A percentile compares a stretch with the other conserved stretches of the same genome.
phyloP scores from a whole-genome alignment of 2,113 vertebrate species.

The Sus scrofa region DNA sequence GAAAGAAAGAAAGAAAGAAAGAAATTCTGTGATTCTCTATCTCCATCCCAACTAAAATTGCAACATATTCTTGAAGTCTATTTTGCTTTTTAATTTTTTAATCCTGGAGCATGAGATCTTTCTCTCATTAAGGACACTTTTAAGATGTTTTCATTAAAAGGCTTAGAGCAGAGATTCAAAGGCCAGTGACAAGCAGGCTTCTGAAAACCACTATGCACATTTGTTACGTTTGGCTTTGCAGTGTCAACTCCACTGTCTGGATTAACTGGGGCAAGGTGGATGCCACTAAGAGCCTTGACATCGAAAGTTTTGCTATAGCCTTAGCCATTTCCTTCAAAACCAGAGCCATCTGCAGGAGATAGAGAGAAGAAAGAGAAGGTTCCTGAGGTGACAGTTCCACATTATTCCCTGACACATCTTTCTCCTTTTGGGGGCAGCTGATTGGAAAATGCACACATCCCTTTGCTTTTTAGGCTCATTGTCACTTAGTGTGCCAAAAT shows the following conservation, averaged over 20 bases:
- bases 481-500: background rate
- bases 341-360: background rate
- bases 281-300: rapidly evolving
- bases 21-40: background rate
- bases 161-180: background rate
- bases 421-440: background rate
- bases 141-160: background rate
- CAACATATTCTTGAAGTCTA: background rate
- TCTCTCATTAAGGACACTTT: background rate
- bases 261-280: background rate
- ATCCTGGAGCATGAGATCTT: background rate
- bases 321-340: background rate
- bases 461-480: background rate
- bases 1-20: no score
- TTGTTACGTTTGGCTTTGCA: background rate
- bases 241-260: background rate
- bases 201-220: background rate
- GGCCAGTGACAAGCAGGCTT: background rate
- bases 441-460: background rate
- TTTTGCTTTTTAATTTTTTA: background rate
- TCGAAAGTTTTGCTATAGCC: background rate
- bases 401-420: background rate
- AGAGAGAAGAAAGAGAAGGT: background rate
- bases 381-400: background rate
- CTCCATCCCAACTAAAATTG: background rate